Evolutionary conservation across 2,888 invertebrate genomes (phyloP).

Genomic region (Morpho helenor): DNA sequence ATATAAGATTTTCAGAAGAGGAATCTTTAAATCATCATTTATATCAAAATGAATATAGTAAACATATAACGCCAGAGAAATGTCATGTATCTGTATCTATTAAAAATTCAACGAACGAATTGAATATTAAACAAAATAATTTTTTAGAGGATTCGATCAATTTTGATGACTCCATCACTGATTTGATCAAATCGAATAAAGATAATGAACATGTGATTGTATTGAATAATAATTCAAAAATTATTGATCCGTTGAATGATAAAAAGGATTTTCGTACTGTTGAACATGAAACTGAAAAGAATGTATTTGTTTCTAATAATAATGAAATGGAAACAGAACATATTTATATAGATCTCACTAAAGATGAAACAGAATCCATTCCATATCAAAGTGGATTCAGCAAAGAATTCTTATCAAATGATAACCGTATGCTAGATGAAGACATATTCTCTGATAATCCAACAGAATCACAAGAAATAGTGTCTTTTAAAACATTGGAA

Average conservation of each 20-base stretch:
- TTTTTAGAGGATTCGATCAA: background rate
- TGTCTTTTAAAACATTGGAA: slow-evolving; percentile 61
- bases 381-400: background rate
- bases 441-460: slow-evolving; percentile 26
- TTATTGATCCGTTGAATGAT: no score
- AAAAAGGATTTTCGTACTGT: no score
- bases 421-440: slow-evolving; percentile 8
- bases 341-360: background rate
- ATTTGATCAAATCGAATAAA: background rate
- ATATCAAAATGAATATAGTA: no score
- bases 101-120: no score
- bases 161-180: background rate
- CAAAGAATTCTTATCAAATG: background rate
- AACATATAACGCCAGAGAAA: no score
- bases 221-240: background rate
- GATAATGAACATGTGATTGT: background rate
- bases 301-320: background rate
- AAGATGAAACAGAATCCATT: background rate
- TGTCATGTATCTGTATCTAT: no score
- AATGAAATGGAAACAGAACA: background rate
- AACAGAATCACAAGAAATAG: slow-evolving; percentile 34
- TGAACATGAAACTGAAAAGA: background rate
- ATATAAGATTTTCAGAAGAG: no score
- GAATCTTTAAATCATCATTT: no score
- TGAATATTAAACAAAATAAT: no score